Conservation (phyloP, 2,888 invertebrate genomes). For the Nomada hirtipes region DNA sequence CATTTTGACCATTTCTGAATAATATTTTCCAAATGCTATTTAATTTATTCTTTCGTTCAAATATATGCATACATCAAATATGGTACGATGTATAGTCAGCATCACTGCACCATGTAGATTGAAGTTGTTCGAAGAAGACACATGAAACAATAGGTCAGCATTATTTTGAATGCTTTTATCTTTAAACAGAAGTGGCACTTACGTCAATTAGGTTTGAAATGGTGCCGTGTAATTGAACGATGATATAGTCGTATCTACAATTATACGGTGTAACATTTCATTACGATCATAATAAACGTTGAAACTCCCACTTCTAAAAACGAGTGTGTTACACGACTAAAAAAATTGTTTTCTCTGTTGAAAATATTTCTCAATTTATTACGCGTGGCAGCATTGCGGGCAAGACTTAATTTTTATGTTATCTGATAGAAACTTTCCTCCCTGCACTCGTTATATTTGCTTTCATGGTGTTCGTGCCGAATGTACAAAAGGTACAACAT, state of each 20-base stretch:
- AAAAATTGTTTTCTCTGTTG: constrained; percentile 36
- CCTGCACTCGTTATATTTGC: not conserved
- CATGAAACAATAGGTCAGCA: constrained; percentile 11
- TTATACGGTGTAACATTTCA: not conserved
- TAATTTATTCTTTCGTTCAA: not conserved
- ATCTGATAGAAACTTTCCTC: constrained; percentile 29
- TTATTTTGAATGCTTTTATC: constrained; percentile 27
- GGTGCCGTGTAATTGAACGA: constrained; percentile 35
- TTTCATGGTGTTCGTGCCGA: not conserved
- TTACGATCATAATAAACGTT: not conserved
- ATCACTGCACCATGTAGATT: constrained; percentile 3
- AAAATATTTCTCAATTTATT: constrained; percentile 34
- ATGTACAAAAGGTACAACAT: not conserved
- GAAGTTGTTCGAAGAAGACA: not conserved
- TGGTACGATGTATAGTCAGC: too few relatives aligned
- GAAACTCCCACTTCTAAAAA: too few relatives aligned
- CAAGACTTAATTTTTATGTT: constrained; percentile 30
- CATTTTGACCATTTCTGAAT: not conserved
- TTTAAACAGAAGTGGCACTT: constrained; percentile 27
- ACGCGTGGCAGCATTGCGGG: not conserved
- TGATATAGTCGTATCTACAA: not conserved
- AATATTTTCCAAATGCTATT: not conserved
- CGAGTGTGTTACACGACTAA: not conserved
- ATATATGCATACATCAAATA: too few relatives aligned
- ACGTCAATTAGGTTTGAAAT: constrained; percentile 29